Conservation (phyloP, 2,888 invertebrate genomes). For the Caprella mutica region DNA sequence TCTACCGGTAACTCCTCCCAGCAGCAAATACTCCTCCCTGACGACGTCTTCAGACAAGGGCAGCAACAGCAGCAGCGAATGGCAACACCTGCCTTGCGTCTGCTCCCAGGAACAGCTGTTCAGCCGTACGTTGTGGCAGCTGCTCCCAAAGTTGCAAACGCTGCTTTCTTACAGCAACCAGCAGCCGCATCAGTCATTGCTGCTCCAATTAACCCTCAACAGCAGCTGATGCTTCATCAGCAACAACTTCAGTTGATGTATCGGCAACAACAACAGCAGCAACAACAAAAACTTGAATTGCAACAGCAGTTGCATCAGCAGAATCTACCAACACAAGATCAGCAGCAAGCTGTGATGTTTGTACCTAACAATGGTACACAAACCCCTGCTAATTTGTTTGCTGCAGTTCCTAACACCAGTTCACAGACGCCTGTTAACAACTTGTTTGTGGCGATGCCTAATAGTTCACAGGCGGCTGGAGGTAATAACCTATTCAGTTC, state of each 20-base stretch:
- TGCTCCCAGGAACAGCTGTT: background rate
- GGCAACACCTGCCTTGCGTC: no score
- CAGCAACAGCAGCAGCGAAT: background rate
- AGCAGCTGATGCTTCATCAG: background rate
- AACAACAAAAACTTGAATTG: background rate
- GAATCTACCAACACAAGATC: background rate
- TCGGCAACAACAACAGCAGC: slow-evolving; percentile 1
- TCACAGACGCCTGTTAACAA: no score
- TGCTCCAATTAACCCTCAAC: background rate
- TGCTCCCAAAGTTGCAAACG: background rate
- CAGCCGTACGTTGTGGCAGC: background rate
- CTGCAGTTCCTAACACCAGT: no score
- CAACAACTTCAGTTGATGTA: background rate
- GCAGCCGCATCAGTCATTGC: background rate
- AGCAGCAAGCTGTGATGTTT: no score
- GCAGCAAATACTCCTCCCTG: no score
- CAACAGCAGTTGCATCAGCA: background rate
- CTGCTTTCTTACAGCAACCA: background rate
- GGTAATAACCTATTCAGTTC: no score
- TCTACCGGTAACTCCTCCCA: no score
- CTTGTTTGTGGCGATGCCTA: no score
- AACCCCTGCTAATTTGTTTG: no score
- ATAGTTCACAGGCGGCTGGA: no score
- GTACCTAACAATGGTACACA: no score
- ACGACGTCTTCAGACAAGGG: no score